Percentiles rank a stretch among this genome's conserved stretches.
These are phyloP conservation scores for Ophioninae sp. DNA, from an alignment of 2,888 invertebrate genomes.

Conservation along the genomic window DNA sequence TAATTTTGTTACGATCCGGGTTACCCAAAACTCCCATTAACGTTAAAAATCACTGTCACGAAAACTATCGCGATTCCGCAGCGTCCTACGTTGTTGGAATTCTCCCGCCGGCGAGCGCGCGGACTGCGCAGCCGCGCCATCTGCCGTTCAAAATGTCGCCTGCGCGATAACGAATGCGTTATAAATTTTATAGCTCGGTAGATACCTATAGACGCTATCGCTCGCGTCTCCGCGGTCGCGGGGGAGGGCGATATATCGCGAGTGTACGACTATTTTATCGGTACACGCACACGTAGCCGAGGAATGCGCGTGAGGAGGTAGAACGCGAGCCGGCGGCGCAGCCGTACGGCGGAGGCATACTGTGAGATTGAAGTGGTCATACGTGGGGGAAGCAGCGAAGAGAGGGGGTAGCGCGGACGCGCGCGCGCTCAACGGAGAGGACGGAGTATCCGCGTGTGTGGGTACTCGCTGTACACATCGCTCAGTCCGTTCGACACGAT, in stretches of 20 bases:
- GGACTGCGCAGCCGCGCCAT: not conserved
- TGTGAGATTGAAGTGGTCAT: not conserved
- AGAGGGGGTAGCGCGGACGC: not conserved
- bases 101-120: constrained; percentile 17
- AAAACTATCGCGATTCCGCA: not conserved
- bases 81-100: not conserved
- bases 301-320: constrained; percentile 21
- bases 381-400: not conserved
- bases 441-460: constrained; percentile 52
- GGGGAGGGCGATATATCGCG: constrained; percentile 8
- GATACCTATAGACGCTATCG: not conserved
- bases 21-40: too few relatives aligned
- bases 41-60: not conserved
- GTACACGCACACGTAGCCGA: constrained; percentile 16
- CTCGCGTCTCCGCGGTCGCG: not conserved
- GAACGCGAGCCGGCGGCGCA: constrained; percentile 18
- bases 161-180: constrained; percentile 5
- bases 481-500: constrained; percentile 68
- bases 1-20: too few relatives aligned
- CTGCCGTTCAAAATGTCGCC: constrained; percentile 20
- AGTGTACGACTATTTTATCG: constrained; percentile 32
- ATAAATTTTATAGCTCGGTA: constrained; percentile 16
- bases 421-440: not conserved
- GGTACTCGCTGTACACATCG: constrained; percentile 62
- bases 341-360: constrained; percentile 4